Percentiles rank a stretch among this genome's conserved stretches.
These are phyloP conservation scores for Hydractinia symbiolongicarpus DNA, from an alignment of 30 jellyfish, hydroid and myxozoan genomes.

Conservation along the genomic window DNA sequence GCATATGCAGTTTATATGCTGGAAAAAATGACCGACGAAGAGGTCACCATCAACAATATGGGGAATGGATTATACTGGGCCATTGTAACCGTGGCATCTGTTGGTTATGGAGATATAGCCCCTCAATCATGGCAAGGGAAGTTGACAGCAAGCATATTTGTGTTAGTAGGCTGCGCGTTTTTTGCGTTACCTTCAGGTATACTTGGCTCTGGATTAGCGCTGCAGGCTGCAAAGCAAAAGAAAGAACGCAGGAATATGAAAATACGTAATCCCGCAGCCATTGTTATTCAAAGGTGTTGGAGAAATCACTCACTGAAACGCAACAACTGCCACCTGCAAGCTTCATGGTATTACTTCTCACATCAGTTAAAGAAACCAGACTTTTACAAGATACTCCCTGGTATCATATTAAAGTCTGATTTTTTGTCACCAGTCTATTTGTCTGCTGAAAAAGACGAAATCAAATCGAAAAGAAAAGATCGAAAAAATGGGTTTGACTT, in stretches of 20 bases:
- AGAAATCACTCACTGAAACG: constrained; percentile 17
- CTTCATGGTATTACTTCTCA: constrained; percentile 23
- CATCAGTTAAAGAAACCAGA: not conserved
- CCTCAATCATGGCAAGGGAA: constrained; percentile 94
- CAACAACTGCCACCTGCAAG: constrained; percentile 18
- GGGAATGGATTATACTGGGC: constrained; percentile 94
- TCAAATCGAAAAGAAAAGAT: not conserved
- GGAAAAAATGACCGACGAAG: constrained; percentile 28
- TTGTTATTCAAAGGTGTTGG: constrained; percentile 28
- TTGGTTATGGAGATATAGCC: constrained; percentile 86
- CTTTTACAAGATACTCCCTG: not conserved
- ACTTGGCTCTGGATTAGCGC: constrained; percentile 43
- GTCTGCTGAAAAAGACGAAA: not conserved
- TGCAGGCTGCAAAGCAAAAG: constrained; percentile 33
- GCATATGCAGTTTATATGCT: constrained; percentile 50
- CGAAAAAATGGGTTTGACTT: constrained; percentile 4
- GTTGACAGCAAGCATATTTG: constrained; percentile 66
- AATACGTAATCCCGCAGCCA: constrained; percentile 38
- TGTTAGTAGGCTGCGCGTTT: constrained; percentile 89
- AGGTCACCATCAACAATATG: constrained; percentile 60
- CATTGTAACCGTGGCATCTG: constrained; percentile 57
- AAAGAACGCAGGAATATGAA: constrained; percentile 16
- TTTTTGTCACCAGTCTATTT: not conserved
- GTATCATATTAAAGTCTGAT: not conserved
- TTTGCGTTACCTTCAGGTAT: constrained; percentile 92